Conservation (phyloP, 2,888 invertebrate genomes). For the Hyposoter didymator region DNA sequence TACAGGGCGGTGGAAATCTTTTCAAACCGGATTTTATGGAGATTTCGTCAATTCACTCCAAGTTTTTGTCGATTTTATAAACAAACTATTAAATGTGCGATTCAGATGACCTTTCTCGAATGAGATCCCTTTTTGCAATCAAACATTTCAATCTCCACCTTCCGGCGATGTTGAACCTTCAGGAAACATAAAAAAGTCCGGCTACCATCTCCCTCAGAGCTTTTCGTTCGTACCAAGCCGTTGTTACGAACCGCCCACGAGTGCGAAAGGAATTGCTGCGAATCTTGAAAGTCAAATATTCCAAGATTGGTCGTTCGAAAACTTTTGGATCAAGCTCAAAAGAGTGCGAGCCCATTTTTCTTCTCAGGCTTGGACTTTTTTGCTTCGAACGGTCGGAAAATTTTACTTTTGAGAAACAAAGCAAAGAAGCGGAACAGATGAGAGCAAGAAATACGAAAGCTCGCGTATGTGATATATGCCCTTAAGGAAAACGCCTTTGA, state of each 20-base stretch:
- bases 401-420: not conserved
- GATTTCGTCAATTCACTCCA: not conserved
- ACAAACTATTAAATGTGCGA: not conserved
- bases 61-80: constrained; percentile 9
- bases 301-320: no score
- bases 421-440: not conserved
- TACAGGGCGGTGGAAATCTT: not conserved
- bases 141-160: not conserved
- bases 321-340: no score
- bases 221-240: not conserved
- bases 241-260: not conserved
- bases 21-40: constrained; percentile 9
- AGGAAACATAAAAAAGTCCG: not conserved
- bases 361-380: no score
- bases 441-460: not conserved
- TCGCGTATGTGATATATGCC: constrained; percentile 14
- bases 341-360: no score
- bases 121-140: not conserved
- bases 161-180: not conserved
- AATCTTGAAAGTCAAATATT: no score
- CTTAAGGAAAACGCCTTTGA: constrained; percentile 23
- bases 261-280: no score
- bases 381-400: no score
- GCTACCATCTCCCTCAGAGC: not conserved
- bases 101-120: not conserved